These are phyloP conservation scores for Acleris laterana DNA, from an alignment of 2,888 invertebrate genomes.

Conservation along the genomic window DNA sequence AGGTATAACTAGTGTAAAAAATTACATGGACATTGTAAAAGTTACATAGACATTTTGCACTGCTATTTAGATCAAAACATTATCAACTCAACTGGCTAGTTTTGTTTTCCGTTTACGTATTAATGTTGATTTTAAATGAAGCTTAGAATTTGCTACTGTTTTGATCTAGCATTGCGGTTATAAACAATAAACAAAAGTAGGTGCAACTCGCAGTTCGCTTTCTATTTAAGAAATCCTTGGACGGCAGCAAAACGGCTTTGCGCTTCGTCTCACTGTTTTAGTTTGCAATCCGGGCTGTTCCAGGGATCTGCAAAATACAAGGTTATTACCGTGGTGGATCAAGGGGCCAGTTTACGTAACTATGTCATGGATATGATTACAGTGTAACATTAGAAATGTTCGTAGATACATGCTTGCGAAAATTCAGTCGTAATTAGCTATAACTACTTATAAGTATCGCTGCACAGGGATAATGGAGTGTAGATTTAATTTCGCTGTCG, in stretches of 20 bases:
- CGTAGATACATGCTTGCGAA: no score
- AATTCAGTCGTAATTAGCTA: no score
- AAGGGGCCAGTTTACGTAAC: neutral
- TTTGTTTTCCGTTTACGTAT: neutral
- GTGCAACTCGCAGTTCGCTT: constrained; percentile 22
- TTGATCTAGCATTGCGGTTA: no score
- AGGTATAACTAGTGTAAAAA: neutral
- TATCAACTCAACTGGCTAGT: no score
- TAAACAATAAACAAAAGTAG: constrained; percentile 18
- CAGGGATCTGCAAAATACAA: constrained; percentile 48
- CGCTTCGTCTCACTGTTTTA: constrained; percentile 21
- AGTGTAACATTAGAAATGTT: neutral
- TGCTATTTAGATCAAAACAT: no score
- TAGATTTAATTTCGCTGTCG: no score
- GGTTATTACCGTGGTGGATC: constrained; percentile 18
- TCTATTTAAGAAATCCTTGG: constrained; percentile 20
- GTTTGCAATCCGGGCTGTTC: constrained; percentile 44
- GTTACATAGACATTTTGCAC: constrained; percentile 1
- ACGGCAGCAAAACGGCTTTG: constrained; percentile 26
- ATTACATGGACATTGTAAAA: constrained; percentile 1
- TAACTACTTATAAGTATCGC: no score
- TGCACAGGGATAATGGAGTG: no score
- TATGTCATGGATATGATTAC: neutral
- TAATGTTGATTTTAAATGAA: no score
- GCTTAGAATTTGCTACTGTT: no score